Conservation (phyloP, 2,113 vertebrate species). For the Dasypus novemcinctus region DNA sequence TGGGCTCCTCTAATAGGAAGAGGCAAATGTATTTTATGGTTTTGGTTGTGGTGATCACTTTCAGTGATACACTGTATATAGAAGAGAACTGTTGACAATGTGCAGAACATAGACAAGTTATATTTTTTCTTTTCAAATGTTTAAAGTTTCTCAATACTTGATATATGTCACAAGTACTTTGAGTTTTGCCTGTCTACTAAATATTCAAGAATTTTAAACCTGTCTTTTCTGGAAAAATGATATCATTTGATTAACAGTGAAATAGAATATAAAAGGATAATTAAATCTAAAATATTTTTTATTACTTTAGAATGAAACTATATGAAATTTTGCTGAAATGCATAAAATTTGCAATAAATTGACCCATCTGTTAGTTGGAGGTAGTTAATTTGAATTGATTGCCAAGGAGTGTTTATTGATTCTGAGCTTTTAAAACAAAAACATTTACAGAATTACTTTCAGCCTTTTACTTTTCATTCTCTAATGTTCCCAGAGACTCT, state of each 20-base stretch:
- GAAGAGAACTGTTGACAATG: not conserved
- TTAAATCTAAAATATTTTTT: constrained; percentile 13
- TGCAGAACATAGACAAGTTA: not conserved
- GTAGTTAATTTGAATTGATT: constrained; percentile 44
- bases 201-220: not conserved
- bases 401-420: not conserved
- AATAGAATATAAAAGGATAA: constrained; percentile 27
- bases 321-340: constrained; percentile 34
- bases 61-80: not conserved
- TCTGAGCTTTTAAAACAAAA: constrained; percentile 39
- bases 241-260: constrained; percentile 37
- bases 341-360: constrained; percentile 18
- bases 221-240: not conserved
- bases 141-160: constrained; percentile 21
- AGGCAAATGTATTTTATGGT: not conserved
- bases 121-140: constrained; percentile 27
- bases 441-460: not conserved
- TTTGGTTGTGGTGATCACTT: constrained; percentile 26
- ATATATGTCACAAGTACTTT: not conserved
- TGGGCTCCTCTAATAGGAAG: not conserved
- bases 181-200: constrained; percentile 28
- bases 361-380: not conserved
- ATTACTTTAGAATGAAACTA: constrained; percentile 17
- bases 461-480: not conserved
- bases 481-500: not conserved